Base-by-base conservation (phyloP, 53 echinoderm and acorn worm species). In the Echinometra lucunter region DNA sequence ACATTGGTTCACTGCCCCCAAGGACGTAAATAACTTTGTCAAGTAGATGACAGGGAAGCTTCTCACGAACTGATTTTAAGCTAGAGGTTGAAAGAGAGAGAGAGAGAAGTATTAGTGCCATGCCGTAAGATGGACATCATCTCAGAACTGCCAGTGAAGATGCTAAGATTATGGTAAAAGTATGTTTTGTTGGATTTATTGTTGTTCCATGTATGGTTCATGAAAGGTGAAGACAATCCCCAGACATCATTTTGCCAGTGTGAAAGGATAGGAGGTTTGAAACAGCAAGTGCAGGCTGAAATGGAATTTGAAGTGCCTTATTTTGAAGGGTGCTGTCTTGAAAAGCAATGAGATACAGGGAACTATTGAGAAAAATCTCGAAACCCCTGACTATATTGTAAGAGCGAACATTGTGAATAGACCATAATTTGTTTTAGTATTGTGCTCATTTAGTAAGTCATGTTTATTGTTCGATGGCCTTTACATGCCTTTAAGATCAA, bases 1-100 rank as follows among this genome's bases (percentile, higher is more conserved):
- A 38, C 87, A 94, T 30, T 98, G 98, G 98, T 91, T 96, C 19
- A 94, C 97, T 45, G 55, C 97, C 44, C 97, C 98, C 2, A 67
- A 88, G 44, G 98, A 97, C 28, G 82, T 97, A 45, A 83, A 94
- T 44, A 42, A 66, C 18, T 98, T 98, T 69, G 47, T 60, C 89
- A 97, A 98, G 93, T 97, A 78, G 91, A 58, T 32, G 3, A 28
- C 25, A 6, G 18, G 4, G 75, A 16, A 3, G 19, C 37, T 19
- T 4, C 17, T 19, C 16, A 75, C 19, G 17, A 40, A 34, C 55
- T 32, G 45, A 45, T 85, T 85, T 27, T 19, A 55, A 49, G 37
- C 53, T 7, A 34, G 30, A 55, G 53, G 5, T 45, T 21, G 16
- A 23, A 55, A 57, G 12, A 55, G 57, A 49, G 5, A 88, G 32